Evolutionary conservation across 2,888 invertebrate species (phyloP).

Genomic region (Drosophila subsilvestris): DNA sequence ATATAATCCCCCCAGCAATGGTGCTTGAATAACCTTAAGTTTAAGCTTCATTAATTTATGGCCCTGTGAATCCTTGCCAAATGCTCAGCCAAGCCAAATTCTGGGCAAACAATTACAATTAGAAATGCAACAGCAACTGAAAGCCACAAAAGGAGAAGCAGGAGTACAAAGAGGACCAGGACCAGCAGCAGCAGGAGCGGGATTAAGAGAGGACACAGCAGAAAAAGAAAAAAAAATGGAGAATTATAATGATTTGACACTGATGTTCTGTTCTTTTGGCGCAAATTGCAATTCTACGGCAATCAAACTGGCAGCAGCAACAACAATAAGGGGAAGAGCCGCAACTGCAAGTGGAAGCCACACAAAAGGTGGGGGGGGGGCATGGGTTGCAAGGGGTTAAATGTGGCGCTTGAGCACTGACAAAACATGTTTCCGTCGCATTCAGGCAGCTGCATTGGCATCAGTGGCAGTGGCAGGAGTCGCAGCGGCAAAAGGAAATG

Average conservation of each 20-base stretch:
- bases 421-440: conserved; percentile 76
- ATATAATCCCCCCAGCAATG: conserved; percentile 4
- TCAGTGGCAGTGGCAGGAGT: conserved; percentile 29
- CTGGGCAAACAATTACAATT: conserved; percentile 37
- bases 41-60: conserved; percentile 6
- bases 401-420: conserved; percentile 70
- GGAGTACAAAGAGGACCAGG: not conserved
- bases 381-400: conserved; percentile 65
- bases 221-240: conserved; percentile 34
- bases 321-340: conserved; percentile 52
- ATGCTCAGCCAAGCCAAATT: conserved; percentile 23
- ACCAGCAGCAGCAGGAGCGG: conserved; percentile 1
- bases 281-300: conserved; percentile 79
- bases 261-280: conserved; percentile 77
- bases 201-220: conserved; percentile 10
- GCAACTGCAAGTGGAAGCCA: conserved; percentile 30
- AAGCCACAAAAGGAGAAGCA: conserved; percentile 9
- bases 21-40: conserved; percentile 1
- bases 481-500: conserved; percentile 62
- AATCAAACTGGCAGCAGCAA: conserved; percentile 72
- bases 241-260: conserved; percentile 80
- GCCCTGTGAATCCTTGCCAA: conserved; percentile 14
- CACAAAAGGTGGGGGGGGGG: conserved; percentile 33
- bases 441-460: conserved; percentile 10
- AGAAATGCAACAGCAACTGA: conserved; percentile 22